Evolutionary conservation across 2,888 invertebrate genomes (phyloP).

Genomic region (Lagria hirta): DNA sequence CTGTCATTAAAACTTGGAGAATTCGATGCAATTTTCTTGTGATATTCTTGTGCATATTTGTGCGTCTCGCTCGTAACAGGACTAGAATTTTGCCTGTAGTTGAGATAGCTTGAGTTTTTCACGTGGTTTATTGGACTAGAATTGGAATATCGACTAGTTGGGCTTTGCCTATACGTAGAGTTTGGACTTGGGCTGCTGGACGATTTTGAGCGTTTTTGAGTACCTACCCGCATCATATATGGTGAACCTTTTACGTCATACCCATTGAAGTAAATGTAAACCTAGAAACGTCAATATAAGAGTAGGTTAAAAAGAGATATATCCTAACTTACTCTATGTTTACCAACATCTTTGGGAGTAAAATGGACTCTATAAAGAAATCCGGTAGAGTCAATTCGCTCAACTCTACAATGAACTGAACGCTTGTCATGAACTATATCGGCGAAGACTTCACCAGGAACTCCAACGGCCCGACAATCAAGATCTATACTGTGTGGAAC

Average conservation of each 20-base stretch:
- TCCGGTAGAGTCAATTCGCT: constrained; percentile 74
- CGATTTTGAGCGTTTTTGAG: constrained; percentile 64
- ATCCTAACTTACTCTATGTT: constrained; percentile 73
- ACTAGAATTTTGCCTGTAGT: constrained; percentile 45
- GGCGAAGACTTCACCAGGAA: constrained; percentile 82
- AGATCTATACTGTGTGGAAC: constrained; percentile 84
- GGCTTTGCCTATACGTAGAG: constrained; percentile 48
- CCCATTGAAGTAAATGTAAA: constrained; percentile 94
- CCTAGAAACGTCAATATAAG: constrained; percentile 50
- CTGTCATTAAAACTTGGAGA: constrained; percentile 42
- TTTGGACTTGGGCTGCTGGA: constrained; percentile 54
- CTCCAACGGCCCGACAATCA: constrained; percentile 73
- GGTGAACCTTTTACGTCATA: constrained; percentile 83
- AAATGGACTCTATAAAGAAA: constrained; percentile 71
- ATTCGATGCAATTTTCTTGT: constrained; percentile 41
- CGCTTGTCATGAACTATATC: constrained; percentile 89
- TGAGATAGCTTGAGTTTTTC: constrained; percentile 38
- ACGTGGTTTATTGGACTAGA: constrained; percentile 41
- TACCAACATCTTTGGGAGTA: constrained; percentile 76
- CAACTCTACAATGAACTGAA: constrained; percentile 80
- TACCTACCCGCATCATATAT: constrained; percentile 82
- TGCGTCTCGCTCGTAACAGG: constrained; percentile 43
- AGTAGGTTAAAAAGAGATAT: not conserved
- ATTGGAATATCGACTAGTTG: constrained; percentile 44
- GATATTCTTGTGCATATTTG: constrained; percentile 48